Conservation (phyloP, 1,140 invertebrate species). For the Brachionus plicatilis region DNA sequence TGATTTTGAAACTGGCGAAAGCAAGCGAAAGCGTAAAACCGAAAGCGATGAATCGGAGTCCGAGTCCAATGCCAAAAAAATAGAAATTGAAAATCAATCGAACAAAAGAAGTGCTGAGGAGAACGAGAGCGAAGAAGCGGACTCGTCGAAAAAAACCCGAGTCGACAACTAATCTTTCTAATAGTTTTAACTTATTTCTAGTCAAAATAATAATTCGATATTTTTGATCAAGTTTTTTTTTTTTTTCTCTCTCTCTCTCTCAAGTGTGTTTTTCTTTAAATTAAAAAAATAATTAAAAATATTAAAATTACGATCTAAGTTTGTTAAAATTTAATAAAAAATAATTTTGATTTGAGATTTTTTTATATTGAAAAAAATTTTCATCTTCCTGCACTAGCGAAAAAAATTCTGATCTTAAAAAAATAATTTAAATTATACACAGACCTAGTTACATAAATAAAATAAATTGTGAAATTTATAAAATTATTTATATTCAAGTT, state of each 20-base stretch:
- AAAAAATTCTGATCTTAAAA: background rate
- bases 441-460: conserved; percentile 1
- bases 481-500: background rate
- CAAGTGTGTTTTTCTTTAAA: background rate
- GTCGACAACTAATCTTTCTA: background rate
- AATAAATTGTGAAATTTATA: background rate
- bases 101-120: background rate
- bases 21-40: background rate
- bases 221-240: background rate
- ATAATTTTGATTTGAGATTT: background rate
- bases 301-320: background rate
- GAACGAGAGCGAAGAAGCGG: background rate
- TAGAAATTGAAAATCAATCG: background rate
- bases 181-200: conserved; percentile 5
- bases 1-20: background rate
- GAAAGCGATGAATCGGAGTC: background rate
- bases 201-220: background rate
- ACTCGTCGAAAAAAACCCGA: background rate
- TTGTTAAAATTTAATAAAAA: conserved; percentile 16
- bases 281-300: background rate
- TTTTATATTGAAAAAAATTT: background rate
- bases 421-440: background rate
- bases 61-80: background rate
- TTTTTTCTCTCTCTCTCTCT: background rate
- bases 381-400: background rate